Base-by-base conservation (phyloP, 2,888 invertebrate genomes). In the Notocelia uddmanniana region DNA sequence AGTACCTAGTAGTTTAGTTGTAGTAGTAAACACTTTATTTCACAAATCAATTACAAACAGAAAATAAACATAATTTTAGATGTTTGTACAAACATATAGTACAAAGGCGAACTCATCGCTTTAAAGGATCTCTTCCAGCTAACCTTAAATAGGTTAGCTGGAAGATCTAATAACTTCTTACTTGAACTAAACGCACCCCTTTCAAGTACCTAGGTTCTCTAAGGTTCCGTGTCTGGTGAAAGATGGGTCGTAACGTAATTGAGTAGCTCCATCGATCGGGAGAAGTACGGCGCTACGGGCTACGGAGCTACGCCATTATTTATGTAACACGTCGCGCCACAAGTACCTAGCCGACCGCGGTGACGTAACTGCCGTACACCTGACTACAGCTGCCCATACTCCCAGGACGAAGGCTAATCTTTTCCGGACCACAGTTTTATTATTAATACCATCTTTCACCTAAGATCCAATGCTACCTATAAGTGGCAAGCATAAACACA, bases 261-360 rank as follows among this genome's bases (percentile, higher is more conserved):
- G 34, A 60, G 57, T 52, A 66, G 69, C 50, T 68, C 18, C 73
- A 76, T 77, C 76, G 76, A 77, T 76, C 74, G 74, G 26, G 45
- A 55, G 69, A 68, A 72, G 73, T 75, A 71, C 77, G 70, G 41
- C 75, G 64, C 79, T 79, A 81, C 79, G 76, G 54, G 76, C 77
- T 76, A 77, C 78, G 76, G 66, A 69, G 78, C 80, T 79, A 79
- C 81, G 82, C 69, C 75, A 80, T 81, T 80, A 81, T 77, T 80
- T 79, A 81, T 77, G 77, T 77, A 78, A 73, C 73, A 63, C 57
- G 67, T 74, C 60, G 59, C 71, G 59, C 71, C 74, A 74, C 76
- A 75, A 79, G 70, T 74, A 75, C 58, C 62, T 72, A 55, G 45
- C 59, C 55, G 37, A 37, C 63, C 69, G 67, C 63, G 70, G 75